Conservation (phyloP, 2,888 invertebrate genomes). For the Hypsopygia costalis region DNA sequence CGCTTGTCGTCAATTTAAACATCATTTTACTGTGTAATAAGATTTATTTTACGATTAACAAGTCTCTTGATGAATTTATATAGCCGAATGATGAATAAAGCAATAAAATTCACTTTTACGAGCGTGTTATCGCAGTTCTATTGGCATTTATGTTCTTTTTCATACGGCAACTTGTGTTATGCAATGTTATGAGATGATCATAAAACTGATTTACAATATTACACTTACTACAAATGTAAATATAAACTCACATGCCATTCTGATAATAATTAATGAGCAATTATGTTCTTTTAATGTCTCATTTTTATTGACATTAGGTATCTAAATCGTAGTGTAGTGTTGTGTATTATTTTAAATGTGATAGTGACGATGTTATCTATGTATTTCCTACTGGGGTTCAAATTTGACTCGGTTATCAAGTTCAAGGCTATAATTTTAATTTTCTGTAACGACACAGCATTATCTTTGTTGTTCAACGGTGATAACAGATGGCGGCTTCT, state of each 20-base stretch:
- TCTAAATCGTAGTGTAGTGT: not conserved
- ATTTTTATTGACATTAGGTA: constrained; percentile 14
- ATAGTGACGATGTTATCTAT: not conserved
- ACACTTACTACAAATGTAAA: constrained; percentile 40
- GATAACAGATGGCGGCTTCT: not conserved
- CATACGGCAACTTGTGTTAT: constrained; percentile 43
- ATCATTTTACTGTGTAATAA: constrained; percentile 78
- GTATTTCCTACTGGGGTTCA: not conserved
- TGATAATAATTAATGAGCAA: constrained; percentile 31
- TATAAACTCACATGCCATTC: constrained; percentile 30
- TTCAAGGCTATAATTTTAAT: not conserved
- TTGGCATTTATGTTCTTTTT: constrained; percentile 64
- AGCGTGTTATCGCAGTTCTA: constrained; percentile 67
- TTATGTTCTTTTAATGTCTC: constrained; percentile 24
- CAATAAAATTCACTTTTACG: constrained; percentile 73
- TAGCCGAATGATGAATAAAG: constrained; percentile 75
- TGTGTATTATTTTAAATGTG: not conserved
- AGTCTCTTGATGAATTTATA: constrained; percentile 80
- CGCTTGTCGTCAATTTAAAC: constrained; percentile 81
- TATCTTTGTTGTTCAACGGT: not conserved
- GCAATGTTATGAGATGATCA: constrained; percentile 45
- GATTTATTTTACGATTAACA: constrained; percentile 81
- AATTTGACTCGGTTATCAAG: not conserved
- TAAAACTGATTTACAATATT: constrained; percentile 43
- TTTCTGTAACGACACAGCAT: not conserved